Conservation (phyloP, 2,113 vertebrate species). For the Xiphorhynchus elegans region DNA sequence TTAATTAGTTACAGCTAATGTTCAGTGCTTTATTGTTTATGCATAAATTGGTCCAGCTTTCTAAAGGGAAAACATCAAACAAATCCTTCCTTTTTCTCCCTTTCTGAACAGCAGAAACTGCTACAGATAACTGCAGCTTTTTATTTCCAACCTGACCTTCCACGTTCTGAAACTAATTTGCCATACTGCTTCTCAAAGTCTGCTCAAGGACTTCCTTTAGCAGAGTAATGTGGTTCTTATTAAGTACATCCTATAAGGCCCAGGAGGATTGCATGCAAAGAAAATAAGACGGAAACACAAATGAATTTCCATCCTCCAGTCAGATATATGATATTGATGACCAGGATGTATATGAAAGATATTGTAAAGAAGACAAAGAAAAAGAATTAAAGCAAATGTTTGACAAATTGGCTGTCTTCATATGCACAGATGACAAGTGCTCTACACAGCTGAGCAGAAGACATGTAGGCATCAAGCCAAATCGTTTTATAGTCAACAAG, state of each 20-base stretch:
- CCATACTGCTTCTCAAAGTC: conserved; percentile 74
- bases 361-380: conserved; percentile 60
- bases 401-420: conserved; percentile 78
- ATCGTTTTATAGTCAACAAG: conserved; percentile 64
- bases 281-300: conserved; percentile 75
- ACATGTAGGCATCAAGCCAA: conserved; percentile 74
- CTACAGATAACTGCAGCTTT: conserved; percentile 64
- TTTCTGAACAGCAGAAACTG: conserved; percentile 67
- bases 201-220: conserved; percentile 86
- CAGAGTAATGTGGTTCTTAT: conserved; percentile 90
- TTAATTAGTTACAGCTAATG: not conserved
- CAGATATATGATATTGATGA: conserved; percentile 87
- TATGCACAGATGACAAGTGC: conserved; percentile 65
- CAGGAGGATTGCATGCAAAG: conserved; percentile 77
- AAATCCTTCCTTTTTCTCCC: conserved; percentile 34
- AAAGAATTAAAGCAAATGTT: conserved; percentile 74
- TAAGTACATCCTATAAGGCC: conserved; percentile 86
- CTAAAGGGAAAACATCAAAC: not conserved
- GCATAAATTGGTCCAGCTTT: not conserved
- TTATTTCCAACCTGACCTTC: conserved; percentile 75
- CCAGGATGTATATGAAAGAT: conserved; percentile 74
- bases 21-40: not conserved
- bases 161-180: conserved; percentile 83
- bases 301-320: conserved; percentile 79
- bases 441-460: conserved; percentile 41